These are phyloP conservation scores for Sarcophaga carnaria DNA, from an alignment of 2,888 invertebrate species.

Conservation along the genomic window DNA sequence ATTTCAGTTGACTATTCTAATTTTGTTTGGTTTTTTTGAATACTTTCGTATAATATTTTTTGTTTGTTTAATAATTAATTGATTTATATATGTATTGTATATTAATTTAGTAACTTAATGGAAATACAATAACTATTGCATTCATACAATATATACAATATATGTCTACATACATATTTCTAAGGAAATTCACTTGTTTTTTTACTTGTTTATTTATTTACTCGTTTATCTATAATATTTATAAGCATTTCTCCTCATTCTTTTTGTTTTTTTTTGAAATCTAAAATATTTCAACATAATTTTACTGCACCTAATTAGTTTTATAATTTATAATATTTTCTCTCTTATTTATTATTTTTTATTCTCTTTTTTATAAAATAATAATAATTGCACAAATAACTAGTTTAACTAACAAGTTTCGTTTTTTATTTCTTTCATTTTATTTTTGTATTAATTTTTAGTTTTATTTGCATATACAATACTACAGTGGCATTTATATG, in stretches of 20 bases:
- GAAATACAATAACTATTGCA: slow-evolving; percentile 55
- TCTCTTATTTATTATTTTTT: no score
- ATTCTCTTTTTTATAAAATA: slow-evolving; percentile 41
- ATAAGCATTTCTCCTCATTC: background rate
- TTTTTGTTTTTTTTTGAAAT: slow-evolving; percentile 15
- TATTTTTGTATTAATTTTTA: background rate
- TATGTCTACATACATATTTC: slow-evolving; percentile 42
- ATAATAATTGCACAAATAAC: slow-evolving; percentile 67
- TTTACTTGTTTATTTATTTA: slow-evolving; percentile 5
- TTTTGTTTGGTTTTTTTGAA: background rate
- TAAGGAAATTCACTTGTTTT: background rate
- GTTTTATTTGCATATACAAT: no score
- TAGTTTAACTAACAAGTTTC: slow-evolving; percentile 69
- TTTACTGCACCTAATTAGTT: slow-evolving; percentile 46
- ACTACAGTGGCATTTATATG: no score
- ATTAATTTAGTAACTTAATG: slow-evolving; percentile 30
- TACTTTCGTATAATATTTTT: background rate
- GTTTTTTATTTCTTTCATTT: slow-evolving; percentile 58
- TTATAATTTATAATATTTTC: slow-evolving; percentile 26
- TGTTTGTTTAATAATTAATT: slow-evolving; percentile 7
- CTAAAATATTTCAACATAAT: slow-evolving; percentile 50
- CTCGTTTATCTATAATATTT: background rate
- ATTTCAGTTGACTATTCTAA: slow-evolving; percentile 19
- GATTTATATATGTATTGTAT: slow-evolving; percentile 21
- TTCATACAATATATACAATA: slow-evolving; percentile 56